Evolutionary conservation across 2,888 invertebrate species (phyloP).

Genomic region (Apotomis betuletana): DNA sequence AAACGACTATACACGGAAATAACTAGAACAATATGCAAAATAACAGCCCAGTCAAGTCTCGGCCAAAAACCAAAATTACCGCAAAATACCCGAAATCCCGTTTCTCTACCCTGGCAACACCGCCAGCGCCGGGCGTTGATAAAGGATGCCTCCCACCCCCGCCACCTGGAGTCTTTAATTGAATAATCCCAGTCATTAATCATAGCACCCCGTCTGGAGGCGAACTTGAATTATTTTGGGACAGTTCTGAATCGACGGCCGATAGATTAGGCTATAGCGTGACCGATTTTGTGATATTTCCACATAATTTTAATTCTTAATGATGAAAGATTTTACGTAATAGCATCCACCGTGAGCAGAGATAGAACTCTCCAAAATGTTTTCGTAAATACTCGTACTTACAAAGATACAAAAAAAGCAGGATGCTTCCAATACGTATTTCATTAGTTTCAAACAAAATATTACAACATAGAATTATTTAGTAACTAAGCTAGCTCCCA

Average conservation of each 20-base stretch:
- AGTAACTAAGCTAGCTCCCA: too few species aligned
- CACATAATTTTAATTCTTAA: constrained; percentile 5
- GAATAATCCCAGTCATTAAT: constrained; percentile 84
- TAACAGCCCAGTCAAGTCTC: too few species aligned
- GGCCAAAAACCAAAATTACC: background rate
- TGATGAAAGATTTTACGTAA: background rate
- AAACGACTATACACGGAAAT: too few species aligned
- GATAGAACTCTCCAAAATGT: too few species aligned
- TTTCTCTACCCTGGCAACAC: constrained; percentile 20
- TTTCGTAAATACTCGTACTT: too few species aligned
- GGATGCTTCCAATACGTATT: too few species aligned
- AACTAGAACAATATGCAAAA: too few species aligned
- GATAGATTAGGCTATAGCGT: constrained; percentile 34
- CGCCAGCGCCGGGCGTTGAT: constrained; percentile 56
- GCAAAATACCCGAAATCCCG: background rate
- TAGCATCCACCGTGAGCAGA: too few species aligned
- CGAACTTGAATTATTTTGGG: constrained; percentile 78
- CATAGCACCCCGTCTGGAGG: constrained; percentile 76
- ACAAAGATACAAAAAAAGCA: too few species aligned
- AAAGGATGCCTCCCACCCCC: constrained; percentile 50
- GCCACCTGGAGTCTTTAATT: constrained; percentile 81
- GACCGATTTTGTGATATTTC: background rate
- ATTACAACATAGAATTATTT: too few species aligned
- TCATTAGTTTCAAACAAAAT: too few species aligned
- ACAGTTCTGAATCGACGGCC: constrained; percentile 47